phyloP scores from a whole-genome alignment of 2,888 invertebrate genomes.

The Morpho achilles region DNA sequence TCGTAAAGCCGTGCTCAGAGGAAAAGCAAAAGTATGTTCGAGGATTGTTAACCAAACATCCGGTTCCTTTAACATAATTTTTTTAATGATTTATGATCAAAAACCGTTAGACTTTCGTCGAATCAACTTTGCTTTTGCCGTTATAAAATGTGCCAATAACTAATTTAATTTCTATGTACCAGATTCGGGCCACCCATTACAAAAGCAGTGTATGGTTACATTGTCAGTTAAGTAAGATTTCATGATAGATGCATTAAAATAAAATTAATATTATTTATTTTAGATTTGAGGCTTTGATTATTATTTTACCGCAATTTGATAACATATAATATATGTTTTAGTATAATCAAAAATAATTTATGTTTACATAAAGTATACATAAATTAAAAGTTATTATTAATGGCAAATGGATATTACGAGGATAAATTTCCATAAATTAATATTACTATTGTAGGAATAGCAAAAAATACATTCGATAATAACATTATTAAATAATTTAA shows the following conservation, averaged over 20 bases:
- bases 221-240: constrained; percentile 15
- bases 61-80: no score
- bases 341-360: no score
- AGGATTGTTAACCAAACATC: constrained; percentile 22
- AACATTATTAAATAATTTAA: no score
- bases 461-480: no score
- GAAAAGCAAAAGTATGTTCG: constrained; percentile 35
- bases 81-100: no score
- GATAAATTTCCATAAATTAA: no score
- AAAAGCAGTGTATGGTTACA: constrained; percentile 54
- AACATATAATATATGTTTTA: no score
- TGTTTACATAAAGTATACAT: no score
- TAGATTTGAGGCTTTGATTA: background rate
- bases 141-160: constrained; percentile 63
- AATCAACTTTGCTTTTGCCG: constrained; percentile 35
- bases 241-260: background rate
- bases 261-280: constrained; percentile 1
- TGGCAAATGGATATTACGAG: no score
- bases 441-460: no score
- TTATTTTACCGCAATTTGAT: no score
- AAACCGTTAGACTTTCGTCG: background rate
- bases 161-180: constrained; percentile 53
- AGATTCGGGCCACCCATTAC: constrained; percentile 76
- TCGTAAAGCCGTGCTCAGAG: constrained; percentile 71
- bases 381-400: no score